These are phyloP conservation scores for Lasaia peninsularis DNA, from an alignment of 1,140 invertebrate genomes.

Conservation along the genomic window DNA sequence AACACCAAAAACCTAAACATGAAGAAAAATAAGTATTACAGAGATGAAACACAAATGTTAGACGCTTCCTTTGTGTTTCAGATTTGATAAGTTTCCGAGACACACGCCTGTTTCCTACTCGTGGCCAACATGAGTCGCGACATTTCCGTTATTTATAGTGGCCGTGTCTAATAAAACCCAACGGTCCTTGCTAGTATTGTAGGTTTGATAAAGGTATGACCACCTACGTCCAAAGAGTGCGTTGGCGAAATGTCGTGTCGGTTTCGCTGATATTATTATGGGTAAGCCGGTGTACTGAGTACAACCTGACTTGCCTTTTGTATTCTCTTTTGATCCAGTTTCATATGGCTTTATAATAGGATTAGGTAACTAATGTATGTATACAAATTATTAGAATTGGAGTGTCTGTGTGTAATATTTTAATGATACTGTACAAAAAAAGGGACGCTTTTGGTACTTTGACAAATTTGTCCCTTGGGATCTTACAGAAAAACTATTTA, in stretches of 20 bases:
- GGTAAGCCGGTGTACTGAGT: conserved; percentile 29
- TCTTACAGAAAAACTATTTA: too few relatives aligned
- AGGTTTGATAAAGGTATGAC: conserved; percentile 53
- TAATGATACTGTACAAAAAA: too few relatives aligned
- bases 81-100: conserved; percentile 6
- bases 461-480: too few relatives aligned
- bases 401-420: too few relatives aligned
- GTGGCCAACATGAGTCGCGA: conserved; percentile 20
- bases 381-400: too few relatives aligned
- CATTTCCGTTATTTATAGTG: conserved; percentile 58
- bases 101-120: neutral
- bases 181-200: conserved; percentile 37
- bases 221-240: conserved; percentile 51
- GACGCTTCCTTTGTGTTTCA: conserved; percentile 7
- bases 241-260: conserved; percentile 47
- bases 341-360: too few relatives aligned
- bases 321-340: neutral
- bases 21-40: too few relatives aligned
- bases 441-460: too few relatives aligned
- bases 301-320: conserved; percentile 28
- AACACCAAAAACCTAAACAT: too few relatives aligned
- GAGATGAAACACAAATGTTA: too few relatives aligned
- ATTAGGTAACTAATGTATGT: too few relatives aligned
- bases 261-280: conserved; percentile 46
- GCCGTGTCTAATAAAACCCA: conserved; percentile 59